A percentile compares a stretch with the other conserved stretches of the same genome.
Evolutionary conservation across 2,888 invertebrate genomes (phyloP).

Genomic region (Cheilosia impressa): DNA sequence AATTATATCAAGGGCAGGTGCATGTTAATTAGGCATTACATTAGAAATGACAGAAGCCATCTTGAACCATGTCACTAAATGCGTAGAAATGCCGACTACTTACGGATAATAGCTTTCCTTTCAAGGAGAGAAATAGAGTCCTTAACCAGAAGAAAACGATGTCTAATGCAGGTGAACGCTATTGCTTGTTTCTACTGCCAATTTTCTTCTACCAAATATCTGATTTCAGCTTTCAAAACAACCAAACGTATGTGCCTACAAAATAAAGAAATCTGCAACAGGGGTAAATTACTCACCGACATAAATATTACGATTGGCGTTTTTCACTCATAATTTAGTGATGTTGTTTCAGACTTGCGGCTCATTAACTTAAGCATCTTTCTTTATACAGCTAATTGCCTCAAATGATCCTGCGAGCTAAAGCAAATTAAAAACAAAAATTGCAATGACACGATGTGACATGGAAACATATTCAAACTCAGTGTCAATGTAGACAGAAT

Average conservation of each 20-base stretch:
- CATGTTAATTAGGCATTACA: too few species aligned
- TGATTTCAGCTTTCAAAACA: neutral
- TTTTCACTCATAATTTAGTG: slow-evolving; percentile 24
- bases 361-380: slow-evolving; percentile 24
- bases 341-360: slow-evolving; percentile 9
- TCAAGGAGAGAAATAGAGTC: too few species aligned
- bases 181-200: too few species aligned
- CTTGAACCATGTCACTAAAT: too few species aligned
- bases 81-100: too few species aligned
- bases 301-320: slow-evolving; percentile 5
- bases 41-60: too few species aligned
- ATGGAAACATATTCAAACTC: slow-evolving; percentile 24
- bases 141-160: neutral
- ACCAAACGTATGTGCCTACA: too few species aligned
- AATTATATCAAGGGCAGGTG: too few species aligned
- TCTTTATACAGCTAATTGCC: slow-evolving; percentile 14
- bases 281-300: neutral
- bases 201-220: neutral
- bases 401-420: slow-evolving; percentile 8
- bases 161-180: too few species aligned
- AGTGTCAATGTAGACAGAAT: slow-evolving; percentile 23
- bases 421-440: slow-evolving; percentile 21
- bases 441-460: slow-evolving; percentile 5
- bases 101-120: too few species aligned
- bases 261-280: neutral